Evolutionary conservation across 2,113 vertebrate genomes (phyloP).

Genomic region (Onychostoma macrolepis): DNA sequence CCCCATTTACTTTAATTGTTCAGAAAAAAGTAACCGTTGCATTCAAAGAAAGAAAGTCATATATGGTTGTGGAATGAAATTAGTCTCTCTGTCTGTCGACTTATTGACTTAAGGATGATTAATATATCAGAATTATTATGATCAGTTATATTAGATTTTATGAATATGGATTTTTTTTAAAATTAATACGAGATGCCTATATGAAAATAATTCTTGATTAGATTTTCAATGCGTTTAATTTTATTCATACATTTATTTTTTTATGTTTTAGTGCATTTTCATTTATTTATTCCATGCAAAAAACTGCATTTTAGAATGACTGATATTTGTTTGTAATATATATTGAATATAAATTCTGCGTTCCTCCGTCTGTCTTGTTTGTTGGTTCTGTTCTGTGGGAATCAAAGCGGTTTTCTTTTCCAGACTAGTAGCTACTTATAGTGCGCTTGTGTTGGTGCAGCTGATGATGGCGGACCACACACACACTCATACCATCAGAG

Average conservation of each 20-base stretch:
- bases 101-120: neutral
- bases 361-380: neutral
- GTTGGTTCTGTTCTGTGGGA: neutral
- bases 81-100: neutral
- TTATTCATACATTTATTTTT: neutral
- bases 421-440: conserved; percentile 13
- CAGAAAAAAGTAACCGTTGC: neutral
- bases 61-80: neutral
- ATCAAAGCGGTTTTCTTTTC: neutral
- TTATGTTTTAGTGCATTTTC: neutral
- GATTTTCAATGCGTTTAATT: neutral
- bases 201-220: neutral
- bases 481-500: conserved; percentile 18
- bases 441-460: conserved; percentile 34
- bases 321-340: neutral
- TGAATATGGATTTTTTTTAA: too few relatives aligned
- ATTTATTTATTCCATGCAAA: neutral
- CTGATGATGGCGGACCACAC: conserved; percentile 38
- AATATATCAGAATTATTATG: neutral
- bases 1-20: neutral
- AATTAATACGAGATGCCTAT: neutral
- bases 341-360: neutral
- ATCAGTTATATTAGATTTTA: too few relatives aligned
- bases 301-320: neutral
- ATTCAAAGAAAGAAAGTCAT: neutral